Evolutionary conservation across 2,113 vertebrate genomes (phyloP).

Genomic region (Cyanoliseus patagonus): DNA sequence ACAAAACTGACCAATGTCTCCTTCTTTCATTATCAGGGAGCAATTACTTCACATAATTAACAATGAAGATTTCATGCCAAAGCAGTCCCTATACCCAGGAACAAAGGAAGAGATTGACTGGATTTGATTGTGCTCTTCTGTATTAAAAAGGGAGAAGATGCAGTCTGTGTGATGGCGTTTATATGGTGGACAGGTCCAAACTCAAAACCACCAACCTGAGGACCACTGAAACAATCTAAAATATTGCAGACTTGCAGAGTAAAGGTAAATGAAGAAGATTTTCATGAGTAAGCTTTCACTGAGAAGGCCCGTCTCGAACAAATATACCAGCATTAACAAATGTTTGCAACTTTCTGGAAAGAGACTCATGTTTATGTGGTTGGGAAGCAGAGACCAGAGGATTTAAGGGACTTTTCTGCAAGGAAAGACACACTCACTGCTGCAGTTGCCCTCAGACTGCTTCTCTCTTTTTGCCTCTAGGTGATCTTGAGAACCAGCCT

Average conservation of each 20-base stretch:
- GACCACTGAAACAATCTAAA: neutral
- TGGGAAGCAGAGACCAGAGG: neutral
- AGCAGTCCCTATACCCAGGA: neutral
- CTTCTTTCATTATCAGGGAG: neutral
- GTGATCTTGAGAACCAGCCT: neutral
- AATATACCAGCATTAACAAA: neutral
- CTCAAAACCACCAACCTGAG: neutral
- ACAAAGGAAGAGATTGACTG: neutral
- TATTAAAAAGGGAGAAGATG: neutral
- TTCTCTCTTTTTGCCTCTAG: neutral
- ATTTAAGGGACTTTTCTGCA: neutral
- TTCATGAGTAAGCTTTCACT: neutral
- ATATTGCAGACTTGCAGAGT: neutral
- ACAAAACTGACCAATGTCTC: neutral
- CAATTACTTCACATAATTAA: neutral
- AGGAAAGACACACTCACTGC: rapidly evolving
- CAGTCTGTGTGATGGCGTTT: neutral
- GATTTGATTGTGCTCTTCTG: neutral
- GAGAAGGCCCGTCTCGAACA: neutral
- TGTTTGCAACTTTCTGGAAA: neutral
- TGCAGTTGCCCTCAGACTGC: neutral
- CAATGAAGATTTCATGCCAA: neutral
- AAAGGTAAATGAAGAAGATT: neutral
- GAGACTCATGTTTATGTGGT: neutral
- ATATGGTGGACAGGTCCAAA: neutral